Evolutionary conservation across 2,888 invertebrate genomes (phyloP), one percentile per base, ranked within the genome.

Genomic region (Meta bourneti): DNA sequence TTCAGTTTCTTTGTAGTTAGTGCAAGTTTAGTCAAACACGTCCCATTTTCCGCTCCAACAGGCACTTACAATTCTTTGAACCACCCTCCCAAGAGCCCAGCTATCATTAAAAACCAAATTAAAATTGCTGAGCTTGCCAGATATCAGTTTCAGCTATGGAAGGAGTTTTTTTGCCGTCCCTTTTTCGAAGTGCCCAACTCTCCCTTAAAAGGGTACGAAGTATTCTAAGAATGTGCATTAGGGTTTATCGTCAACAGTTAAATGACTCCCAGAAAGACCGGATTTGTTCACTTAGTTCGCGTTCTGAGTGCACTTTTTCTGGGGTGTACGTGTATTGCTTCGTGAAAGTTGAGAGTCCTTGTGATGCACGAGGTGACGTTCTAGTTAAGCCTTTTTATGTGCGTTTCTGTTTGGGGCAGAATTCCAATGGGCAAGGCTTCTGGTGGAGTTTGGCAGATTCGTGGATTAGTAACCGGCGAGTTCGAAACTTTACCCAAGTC

Each of bases 41-140:
- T 13, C 61, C 61, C 8, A 61, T 54, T 79, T 79, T 61, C 79
- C 2, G 20, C 34, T 54, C 77, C 19, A 34, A 11, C 61, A 54
- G 16, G 7, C 54, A 19, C 51, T 19, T 19, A 9, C 54, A 7
- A 11, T 54, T 79, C 19, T 11, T 19, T 61, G 13, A 19, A 79
- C 2, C 54, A 13, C 5, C 54, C 11, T 61, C 51, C 13, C 19
- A 6, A 20, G 6, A 20, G 11, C 16, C 7, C 20, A 54, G 1
- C 13, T 61, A 79, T 61, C 77, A 52, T 77, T 77, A 77, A 51
- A 16, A 51, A 20, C n/a, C 77, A 13, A 52, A 77, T 49, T 77
- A 49, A 77, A 77, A 77, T 49, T 52, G 7, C 8, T 19, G n/a
- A 49, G n/a, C 19, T 77, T 9, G 9, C 74, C 74, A 34, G 20